These are phyloP conservation scores for Ardeotis arabs DNA, from an alignment of 2,113 vertebrate genomes.

Conservation along the genomic window DNA sequence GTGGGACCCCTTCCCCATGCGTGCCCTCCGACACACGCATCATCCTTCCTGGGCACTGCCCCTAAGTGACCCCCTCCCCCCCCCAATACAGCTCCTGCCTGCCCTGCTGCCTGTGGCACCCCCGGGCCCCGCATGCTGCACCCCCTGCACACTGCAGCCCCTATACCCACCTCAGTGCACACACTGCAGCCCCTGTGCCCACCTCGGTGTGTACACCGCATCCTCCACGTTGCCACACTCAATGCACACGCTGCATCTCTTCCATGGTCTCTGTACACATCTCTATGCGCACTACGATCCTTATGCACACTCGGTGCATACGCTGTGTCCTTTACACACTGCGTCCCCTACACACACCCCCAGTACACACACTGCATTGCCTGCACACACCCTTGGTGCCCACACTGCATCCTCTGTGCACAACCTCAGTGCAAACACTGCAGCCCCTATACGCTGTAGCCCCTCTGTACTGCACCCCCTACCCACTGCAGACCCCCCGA, in stretches of 20 bases:
- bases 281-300: not conserved
- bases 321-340: not conserved
- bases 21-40: not conserved
- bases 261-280: not conserved
- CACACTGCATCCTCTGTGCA: not conserved
- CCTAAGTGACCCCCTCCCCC: not conserved
- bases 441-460: not conserved
- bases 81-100: not conserved
- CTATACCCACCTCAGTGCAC: not conserved
- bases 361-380: too few species aligned
- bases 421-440: not conserved
- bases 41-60: not conserved
- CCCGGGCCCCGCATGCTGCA: not conserved
- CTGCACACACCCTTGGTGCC: not conserved
- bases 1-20: rapidly evolving
- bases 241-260: too few species aligned
- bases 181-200: not conserved
- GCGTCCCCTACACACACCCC: not conserved
- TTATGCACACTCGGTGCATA: not conserved
- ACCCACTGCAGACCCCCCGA: not conserved
- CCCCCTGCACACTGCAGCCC: not conserved
- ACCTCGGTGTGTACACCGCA: too few species aligned
- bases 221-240: not conserved
- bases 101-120: not conserved
- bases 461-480: not conserved